Base-by-base conservation (phyloP, 2,797 vertebrate genomes). In the Ctenochaetus hawaiiensis region DNA sequence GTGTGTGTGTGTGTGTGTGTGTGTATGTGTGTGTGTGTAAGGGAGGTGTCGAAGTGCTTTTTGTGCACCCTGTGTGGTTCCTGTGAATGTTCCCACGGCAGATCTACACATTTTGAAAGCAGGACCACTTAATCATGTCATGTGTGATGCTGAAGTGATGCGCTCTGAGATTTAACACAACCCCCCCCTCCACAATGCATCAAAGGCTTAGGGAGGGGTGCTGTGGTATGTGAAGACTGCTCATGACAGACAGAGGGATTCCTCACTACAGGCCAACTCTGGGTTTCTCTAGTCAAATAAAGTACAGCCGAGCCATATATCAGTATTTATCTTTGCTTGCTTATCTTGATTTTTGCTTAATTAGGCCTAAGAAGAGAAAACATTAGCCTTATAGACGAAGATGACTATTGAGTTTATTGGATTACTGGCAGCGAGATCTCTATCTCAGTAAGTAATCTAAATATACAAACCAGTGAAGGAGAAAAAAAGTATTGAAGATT, bases 41-140 rank as follows among this genome's bases (percentile, higher is more conserved):
- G 17, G 49, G 69, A 49, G 79, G 64, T 75, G 74, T 72, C 12
- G 0, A 45, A 41, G 22, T 52, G 1, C 76, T 68, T 41, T 74
- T 52, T 47, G 65, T 56, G 52, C 48, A 3, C 54, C 64, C 47
- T n/a, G 37, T 49, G 67, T 68, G 30, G 48, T 79, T 78, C 61
- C 60, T 22, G 74, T 3, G 61, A 81, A 66, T 43, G 37, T 82
- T 87, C 83, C 82, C 82, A 84, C 80, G 47, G 66, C 54, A 59
- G 66, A 90, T 82, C 61, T 70, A 75, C 75, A 58, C 75, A 75
- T 76, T 78, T 85, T 84, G 66, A 83, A 30, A 80, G 72, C 39
- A 61, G 69, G 59, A 78, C 58, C 72, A 80, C 74, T 78, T 82
- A 69, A 81, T 69, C 61, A 67, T 74, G 67, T 63, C 61, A 41